Evolutionary conservation across 2,113 vertebrate genomes (phyloP).

Genomic region (Halichoeres trimaculatus): DNA sequence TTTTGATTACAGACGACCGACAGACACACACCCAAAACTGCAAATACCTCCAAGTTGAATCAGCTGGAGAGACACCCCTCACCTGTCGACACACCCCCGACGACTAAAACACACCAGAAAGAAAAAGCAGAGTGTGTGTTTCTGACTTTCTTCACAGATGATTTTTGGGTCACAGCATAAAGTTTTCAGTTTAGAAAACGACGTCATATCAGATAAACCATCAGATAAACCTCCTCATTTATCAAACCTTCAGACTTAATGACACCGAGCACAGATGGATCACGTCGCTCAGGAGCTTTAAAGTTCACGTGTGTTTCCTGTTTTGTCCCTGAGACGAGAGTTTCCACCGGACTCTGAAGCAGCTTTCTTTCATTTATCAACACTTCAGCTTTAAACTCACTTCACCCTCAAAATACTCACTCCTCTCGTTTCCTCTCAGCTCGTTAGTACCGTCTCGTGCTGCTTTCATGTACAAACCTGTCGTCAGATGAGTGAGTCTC

Average conservation of each 20-base stretch:
- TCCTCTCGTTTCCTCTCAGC: constrained; percentile 5
- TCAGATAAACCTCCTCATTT: not conserved
- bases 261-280: not conserved
- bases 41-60: constrained; percentile 24
- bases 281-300: not conserved
- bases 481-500: not conserved
- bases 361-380: not conserved
- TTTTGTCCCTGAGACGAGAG: not conserved
- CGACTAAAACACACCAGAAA: not conserved
- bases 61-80: constrained; percentile 30
- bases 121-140: not conserved
- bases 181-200: too few relatives aligned
- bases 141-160: not conserved
- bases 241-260: not conserved
- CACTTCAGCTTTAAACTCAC: not conserved
- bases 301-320: not conserved
- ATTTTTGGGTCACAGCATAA: too few relatives aligned
- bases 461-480: not conserved
- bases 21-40: constrained; percentile 1
- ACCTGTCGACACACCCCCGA: constrained; percentile 26
- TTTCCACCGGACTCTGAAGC: constrained; percentile 1
- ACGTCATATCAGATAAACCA: not conserved
- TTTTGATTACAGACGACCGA: constrained; percentile 21
- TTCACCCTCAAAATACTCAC: constrained; percentile 20
- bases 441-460: not conserved